These are phyloP conservation scores for Myrmecobius fasciatus DNA, from an alignment of 2,113 vertebrate species.

Conservation along the genomic window DNA sequence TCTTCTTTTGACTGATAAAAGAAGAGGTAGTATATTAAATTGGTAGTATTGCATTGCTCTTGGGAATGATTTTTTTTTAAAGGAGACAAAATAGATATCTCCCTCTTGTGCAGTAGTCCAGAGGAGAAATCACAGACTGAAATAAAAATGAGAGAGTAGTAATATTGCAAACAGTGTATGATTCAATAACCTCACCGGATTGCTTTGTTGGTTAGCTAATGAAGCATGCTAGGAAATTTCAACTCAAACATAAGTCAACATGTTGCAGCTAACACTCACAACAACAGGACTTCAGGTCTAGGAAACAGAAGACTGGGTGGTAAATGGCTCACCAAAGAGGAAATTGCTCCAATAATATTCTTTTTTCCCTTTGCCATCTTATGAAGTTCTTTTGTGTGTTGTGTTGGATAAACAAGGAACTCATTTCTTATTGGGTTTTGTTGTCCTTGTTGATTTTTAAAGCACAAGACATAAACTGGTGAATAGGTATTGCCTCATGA, in stretches of 20 bases:
- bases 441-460: not conserved
- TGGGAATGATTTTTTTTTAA: constrained; percentile 51
- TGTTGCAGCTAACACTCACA: not conserved
- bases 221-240: constrained; percentile 74
- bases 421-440: not conserved
- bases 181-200: constrained; percentile 67
- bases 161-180: constrained; percentile 65
- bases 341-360: not conserved
- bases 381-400: not conserved
- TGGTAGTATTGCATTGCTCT: constrained; percentile 30
- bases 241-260: constrained; percentile 65
- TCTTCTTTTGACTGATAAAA: not conserved
- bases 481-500: not conserved
- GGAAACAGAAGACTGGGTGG: constrained; percentile 6
- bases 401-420: not conserved
- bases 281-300: constrained; percentile 18
- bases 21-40: constrained; percentile 41
- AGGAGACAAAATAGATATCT: constrained; percentile 61
- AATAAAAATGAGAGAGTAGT: constrained; percentile 73
- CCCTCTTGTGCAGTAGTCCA: constrained; percentile 65
- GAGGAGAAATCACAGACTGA: constrained; percentile 42
- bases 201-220: constrained; percentile 79
- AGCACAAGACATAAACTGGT: not conserved
- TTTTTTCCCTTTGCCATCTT: not conserved
- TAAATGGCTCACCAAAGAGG: not conserved